Percentiles rank a stretch among this genome's conserved stretches.
Conservation (phyloP, 1,140 invertebrate species). For the Lamellibrachia luymesi region DNA sequence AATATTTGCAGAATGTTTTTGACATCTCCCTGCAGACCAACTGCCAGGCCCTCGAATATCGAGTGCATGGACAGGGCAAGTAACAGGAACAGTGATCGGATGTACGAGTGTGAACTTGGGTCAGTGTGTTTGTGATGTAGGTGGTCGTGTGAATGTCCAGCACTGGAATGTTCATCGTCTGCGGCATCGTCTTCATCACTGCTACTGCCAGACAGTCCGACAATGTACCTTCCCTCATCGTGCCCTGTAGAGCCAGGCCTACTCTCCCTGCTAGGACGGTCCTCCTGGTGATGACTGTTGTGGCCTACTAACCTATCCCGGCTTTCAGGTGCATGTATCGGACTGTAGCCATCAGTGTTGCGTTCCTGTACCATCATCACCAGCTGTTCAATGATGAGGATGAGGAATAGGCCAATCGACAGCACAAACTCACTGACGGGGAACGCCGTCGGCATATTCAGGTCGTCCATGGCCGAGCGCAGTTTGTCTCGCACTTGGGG, state of each 20-base stretch:
- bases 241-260: not conserved
- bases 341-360: constrained; percentile 9
- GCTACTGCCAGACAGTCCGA: not conserved
- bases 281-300: not conserved
- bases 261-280: not conserved
- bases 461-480: not conserved
- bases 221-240: not conserved
- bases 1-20: constrained; percentile 66
- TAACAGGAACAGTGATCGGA: constrained; percentile 70
- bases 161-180: not conserved
- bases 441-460: constrained; percentile 36
- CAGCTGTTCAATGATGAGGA: constrained; percentile 61
- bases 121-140: not conserved
- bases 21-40: constrained; percentile 65
- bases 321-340: not conserved
- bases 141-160: not conserved
- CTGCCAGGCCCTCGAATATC: constrained; percentile 81
- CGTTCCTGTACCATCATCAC: constrained; percentile 47
- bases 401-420: constrained; percentile 60
- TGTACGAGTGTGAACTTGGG: constrained; percentile 63
- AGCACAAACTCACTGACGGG: constrained; percentile 60
- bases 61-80: constrained; percentile 86
- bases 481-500: constrained; percentile 48
- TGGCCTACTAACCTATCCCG: not conserved
- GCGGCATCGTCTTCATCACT: not conserved